Conservation (phyloP, 2,113 vertebrate genomes). For the Otus sunia region DNA sequence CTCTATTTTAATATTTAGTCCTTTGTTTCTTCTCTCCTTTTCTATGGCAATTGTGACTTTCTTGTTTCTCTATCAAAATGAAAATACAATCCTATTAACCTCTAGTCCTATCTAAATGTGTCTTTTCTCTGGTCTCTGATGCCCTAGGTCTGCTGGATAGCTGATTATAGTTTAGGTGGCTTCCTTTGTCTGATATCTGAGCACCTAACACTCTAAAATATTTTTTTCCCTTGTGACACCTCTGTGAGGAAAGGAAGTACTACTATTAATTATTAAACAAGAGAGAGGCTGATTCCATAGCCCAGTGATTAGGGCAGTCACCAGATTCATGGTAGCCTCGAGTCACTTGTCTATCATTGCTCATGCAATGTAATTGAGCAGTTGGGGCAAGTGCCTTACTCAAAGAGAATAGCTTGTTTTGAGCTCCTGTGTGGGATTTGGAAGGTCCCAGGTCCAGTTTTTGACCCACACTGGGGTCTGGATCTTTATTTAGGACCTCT, state of each 20-base stretch:
- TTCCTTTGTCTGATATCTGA: background rate
- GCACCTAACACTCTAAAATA: background rate
- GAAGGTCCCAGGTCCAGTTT: background rate
- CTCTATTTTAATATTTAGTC: background rate
- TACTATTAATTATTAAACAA: conserved; percentile 15
- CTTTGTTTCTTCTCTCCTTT: background rate
- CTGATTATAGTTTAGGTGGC: background rate
- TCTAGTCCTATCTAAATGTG: background rate
- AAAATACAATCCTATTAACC: background rate
- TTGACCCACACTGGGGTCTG: rapidly evolving
- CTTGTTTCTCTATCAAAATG: background rate
- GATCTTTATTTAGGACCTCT: background rate
- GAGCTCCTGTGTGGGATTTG: background rate
- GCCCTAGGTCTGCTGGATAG: background rate
- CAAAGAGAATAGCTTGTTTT: background rate
- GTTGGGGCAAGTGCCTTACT: background rate
- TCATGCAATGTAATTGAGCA: background rate
- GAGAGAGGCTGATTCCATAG: background rate
- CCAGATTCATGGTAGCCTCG: background rate
- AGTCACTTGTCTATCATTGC: background rate
- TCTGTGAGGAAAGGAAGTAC: background rate
- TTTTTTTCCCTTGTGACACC: background rate
- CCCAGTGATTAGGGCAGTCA: background rate
- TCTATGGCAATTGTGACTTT: background rate
- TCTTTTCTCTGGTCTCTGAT: background rate